Evolutionary conservation across 2,888 invertebrate genomes (phyloP).

Genomic region (Lepidocyrtinus sp.): DNA sequence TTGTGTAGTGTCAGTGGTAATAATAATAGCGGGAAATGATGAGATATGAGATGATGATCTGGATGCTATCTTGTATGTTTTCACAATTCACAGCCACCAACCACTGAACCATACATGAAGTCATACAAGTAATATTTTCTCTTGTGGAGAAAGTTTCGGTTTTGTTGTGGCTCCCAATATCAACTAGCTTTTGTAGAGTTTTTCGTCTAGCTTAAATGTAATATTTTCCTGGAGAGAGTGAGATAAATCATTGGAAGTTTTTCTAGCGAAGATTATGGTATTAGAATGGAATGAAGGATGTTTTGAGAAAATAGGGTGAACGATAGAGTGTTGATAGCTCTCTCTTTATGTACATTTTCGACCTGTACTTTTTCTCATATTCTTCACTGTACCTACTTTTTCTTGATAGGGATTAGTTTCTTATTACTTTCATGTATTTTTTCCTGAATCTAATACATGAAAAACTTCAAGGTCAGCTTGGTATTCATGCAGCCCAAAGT

Average conservation of each 20-base stretch:
- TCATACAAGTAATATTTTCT: not conserved
- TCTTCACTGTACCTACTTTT: too few species aligned
- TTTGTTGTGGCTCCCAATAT: not conserved
- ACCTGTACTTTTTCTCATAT: too few species aligned
- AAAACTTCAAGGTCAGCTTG: too few species aligned
- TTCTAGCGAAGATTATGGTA: not conserved
- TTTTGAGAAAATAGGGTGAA: not conserved
- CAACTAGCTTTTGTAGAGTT: not conserved
- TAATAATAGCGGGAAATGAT: not conserved
- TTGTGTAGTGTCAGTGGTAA: slow-evolving; percentile 15
- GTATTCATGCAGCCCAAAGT: too few species aligned
- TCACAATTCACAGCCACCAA: not conserved
- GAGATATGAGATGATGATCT: slow-evolving; percentile 12
- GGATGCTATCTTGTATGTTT: not conserved
- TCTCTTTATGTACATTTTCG: too few species aligned
- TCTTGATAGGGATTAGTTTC: too few species aligned
- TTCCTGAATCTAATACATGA: too few species aligned
- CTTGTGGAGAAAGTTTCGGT: not conserved
- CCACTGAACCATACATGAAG: not conserved
- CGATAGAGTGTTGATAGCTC: too few species aligned
- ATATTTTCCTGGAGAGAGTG: slow-evolving; percentile 1
- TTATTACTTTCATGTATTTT: too few species aligned
- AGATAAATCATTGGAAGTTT: slow-evolving; percentile 4
- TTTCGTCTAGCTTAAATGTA: not conserved
- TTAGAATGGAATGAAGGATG: slow-evolving; percentile 1